Percentiles rank a stretch among this genome's conserved stretches.
Evolutionary conservation across 2,888 invertebrate genomes (phyloP).

Genomic region (Didymodactylos carnosus): DNA sequence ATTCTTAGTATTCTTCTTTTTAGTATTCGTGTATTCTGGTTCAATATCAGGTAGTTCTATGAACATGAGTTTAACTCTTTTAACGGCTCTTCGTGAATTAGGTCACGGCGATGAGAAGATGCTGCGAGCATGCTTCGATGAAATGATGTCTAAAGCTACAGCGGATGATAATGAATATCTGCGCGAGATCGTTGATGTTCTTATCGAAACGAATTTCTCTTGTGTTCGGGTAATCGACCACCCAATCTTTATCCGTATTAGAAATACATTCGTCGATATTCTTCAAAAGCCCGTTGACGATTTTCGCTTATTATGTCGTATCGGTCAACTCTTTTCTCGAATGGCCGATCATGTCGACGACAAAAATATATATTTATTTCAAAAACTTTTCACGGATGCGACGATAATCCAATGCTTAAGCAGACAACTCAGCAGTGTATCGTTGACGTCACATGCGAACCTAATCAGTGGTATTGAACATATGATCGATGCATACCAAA

Average conservation of each 20-base stretch:
- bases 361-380: neutral
- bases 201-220: neutral
- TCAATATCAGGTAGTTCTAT: neutral
- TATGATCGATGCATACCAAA: neutral
- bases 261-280: neutral
- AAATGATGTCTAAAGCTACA: neutral
- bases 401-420: neutral
- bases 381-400: neutral
- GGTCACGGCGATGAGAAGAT: neutral
- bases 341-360: neutral
- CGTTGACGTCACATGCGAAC: neutral
- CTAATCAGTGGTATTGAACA: neutral
- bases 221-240: neutral
- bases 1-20: no score
- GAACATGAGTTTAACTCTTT: neutral
- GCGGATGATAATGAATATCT: neutral
- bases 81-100: neutral
- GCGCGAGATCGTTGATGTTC: neutral
- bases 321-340: neutral
- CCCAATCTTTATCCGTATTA: neutral
- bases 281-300: neutral
- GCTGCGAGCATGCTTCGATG: neutral
- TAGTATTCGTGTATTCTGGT: no score
- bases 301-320: neutral
- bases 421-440: neutral